Base-by-base conservation (phyloP, 1,140 invertebrate genomes). In the Nixonia krombeini region DNA sequence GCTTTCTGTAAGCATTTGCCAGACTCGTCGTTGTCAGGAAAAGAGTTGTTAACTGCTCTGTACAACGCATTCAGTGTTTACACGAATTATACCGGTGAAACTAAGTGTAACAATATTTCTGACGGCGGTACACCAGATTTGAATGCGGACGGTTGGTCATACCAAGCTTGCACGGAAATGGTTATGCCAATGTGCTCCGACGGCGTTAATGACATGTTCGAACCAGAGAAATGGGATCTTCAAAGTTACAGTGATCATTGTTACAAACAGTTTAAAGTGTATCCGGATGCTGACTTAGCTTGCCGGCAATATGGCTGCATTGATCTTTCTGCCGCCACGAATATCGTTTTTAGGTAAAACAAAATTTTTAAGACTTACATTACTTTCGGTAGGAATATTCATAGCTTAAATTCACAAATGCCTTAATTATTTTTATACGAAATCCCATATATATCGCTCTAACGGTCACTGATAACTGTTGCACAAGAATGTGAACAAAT, bases 151-250 rank as follows among this genome's bases (percentile, higher is more conserved):
- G 92, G 90, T 3, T 97, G 96, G 96, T 38, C 72, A 72, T 87
- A 83, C 59, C 85, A 96, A 90, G 87, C 91, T 5, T 99, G 97
- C 78, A 96, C 96, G 17, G 96, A 99, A 84, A 97, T 99, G 92
- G 91, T 97, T 33, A 96, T 97, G 92, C 95, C 95, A 0, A 91
- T 94, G 84, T 98, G 97, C 81, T 85, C 88, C 4, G 89, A 91
- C 69, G 92, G 93, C 9, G 74, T 86, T 7, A 86, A 89, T 17
- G 94, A 95, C 68, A 96, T 99, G 91, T 98, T 96, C 82, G 92
- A 94, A 73, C 85, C 88, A 1, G 59, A 72, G 0, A 49, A 85
- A 0, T 98, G 95, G 95, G 88, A 96, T 84, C 88, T 93, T 23
- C 87, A 88, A 5, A 68, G 83, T 13, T 92, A 86, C 66, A 81